A percentile compares a stretch with the other conserved stretches of the same genome.
These are phyloP conservation scores for Corythaixoides concolor DNA, from an alignment of 2,113 vertebrate species.

Conservation along the genomic window DNA sequence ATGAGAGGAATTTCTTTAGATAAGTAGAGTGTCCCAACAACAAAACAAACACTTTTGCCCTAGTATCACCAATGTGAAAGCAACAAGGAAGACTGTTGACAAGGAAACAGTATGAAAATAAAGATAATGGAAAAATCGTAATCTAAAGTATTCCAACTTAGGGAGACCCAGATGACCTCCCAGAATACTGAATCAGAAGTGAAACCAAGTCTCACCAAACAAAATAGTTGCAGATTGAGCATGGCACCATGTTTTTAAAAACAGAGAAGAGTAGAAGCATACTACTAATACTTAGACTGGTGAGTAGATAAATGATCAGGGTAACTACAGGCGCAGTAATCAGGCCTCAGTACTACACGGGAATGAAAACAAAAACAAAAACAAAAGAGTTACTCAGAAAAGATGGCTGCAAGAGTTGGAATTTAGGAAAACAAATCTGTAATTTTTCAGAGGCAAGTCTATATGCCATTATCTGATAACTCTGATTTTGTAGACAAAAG, in stretches of 20 bases:
- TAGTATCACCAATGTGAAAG: background rate
- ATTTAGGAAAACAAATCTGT: background rate
- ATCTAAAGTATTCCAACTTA: fast-evolving
- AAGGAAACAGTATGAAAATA: background rate
- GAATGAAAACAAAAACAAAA: background rate
- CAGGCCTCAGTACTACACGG: background rate
- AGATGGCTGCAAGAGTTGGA: background rate
- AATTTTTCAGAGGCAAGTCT: background rate
- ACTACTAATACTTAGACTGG: background rate
- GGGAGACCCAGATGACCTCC: background rate
- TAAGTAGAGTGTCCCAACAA: background rate
- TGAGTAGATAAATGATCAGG: background rate
- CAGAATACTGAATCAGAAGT: background rate
- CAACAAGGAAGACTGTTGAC: background rate
- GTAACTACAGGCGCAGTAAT: background rate
- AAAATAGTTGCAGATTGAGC: background rate
- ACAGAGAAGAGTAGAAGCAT: background rate
- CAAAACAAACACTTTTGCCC: background rate
- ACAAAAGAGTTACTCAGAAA: background rate
- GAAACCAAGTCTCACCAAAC: background rate
- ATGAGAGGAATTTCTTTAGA: background rate
- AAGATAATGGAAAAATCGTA: background rate
- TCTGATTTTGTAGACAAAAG: background rate
- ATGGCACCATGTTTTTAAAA: background rate
- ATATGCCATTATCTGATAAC: background rate